A percentile compares a stretch with the other conserved stretches of the same genome.
These are phyloP conservation scores for Neoitamus cyanurus DNA, from an alignment of 2,888 invertebrate species.

Conservation along the genomic window DNA sequence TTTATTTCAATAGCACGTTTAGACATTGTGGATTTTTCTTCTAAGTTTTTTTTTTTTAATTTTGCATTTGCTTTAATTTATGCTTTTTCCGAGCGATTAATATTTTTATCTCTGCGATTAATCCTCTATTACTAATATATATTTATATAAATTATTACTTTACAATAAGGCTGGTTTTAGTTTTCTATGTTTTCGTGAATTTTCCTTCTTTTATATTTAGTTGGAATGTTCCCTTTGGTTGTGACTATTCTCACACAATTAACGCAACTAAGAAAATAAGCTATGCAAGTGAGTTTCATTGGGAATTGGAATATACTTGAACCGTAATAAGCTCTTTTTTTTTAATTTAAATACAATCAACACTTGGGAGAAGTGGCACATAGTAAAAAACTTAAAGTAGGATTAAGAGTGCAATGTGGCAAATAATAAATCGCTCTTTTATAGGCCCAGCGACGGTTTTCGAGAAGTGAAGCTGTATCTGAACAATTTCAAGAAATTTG, in stretches of 20 bases:
- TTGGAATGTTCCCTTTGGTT: slow-evolving; percentile 31
- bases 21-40: neutral
- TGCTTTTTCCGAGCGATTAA: neutral
- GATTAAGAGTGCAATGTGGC: too few species aligned
- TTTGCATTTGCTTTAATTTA: neutral
- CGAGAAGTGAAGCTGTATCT: too few species aligned
- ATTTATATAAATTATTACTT: slow-evolving; percentile 32
- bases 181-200: slow-evolving; percentile 24
- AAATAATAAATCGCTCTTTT: too few species aligned
- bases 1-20: neutral
- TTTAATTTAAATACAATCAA: neutral
- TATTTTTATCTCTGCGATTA: neutral
- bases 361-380: neutral
- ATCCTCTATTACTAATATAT: neutral
- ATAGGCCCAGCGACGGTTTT: too few species aligned
- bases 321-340: neutral
- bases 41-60: neutral
- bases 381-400: neutral
- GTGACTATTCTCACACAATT: neutral
- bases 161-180: slow-evolving; percentile 41
- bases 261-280: neutral
- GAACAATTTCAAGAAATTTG: too few species aligned
- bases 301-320: neutral
- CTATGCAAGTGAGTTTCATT: neutral
- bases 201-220: slow-evolving; percentile 14